Evolutionary conservation across 2,888 invertebrate genomes (phyloP), one percentile per base, ranked within the genome.

Genomic region (Eilema griseolum): DNA sequence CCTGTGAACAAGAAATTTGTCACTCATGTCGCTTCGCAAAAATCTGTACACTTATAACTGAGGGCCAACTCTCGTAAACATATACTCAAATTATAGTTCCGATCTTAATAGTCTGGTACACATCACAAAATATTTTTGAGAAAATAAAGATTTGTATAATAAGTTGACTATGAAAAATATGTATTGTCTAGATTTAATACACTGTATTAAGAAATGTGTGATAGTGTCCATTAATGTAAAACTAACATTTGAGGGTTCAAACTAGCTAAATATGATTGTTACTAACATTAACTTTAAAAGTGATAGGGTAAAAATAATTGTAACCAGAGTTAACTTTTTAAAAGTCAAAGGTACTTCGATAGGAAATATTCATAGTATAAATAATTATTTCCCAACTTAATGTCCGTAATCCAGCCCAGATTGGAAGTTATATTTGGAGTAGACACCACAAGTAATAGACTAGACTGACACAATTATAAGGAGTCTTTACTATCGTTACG

Each of bases 1-100:
- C 86, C 87, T 92, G 84, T 95, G 88, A 93, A 76, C 68, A 41
- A 46, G 61, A 24, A 66, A 60, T 24, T 66, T 31, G 41, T 57
- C 59, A 65, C 72, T 67, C 66, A 68, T 46, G 75, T 70, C 28
- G 69, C 80, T 80, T 78, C 70, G 66, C 74, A 74, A 73, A 71
- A 65, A 4, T 71, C 77, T 84, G 78, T 79, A 80, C 77, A n/a
- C 79, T 77, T 71, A 20, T 61, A 69, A 70, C 68, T 78, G 56
- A 57, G 31, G 23, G 31, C 23, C 65, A 65, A 65, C 56, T 65
- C 65, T 65, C 56, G 56, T 31, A 16, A 57, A 57, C 33, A 33
- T 7, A 65, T 57, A 65, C 7, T 31, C 33, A 23, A 65, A 33
- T 33, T 65, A 41, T 56, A 65, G 56, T 31, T 57, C 52, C 57